Evolutionary conservation across 1,140 invertebrate genomes (phyloP), one percentile per base, ranked within the genome.

Genomic region (Phymorhynchus buccinoides): DNA sequence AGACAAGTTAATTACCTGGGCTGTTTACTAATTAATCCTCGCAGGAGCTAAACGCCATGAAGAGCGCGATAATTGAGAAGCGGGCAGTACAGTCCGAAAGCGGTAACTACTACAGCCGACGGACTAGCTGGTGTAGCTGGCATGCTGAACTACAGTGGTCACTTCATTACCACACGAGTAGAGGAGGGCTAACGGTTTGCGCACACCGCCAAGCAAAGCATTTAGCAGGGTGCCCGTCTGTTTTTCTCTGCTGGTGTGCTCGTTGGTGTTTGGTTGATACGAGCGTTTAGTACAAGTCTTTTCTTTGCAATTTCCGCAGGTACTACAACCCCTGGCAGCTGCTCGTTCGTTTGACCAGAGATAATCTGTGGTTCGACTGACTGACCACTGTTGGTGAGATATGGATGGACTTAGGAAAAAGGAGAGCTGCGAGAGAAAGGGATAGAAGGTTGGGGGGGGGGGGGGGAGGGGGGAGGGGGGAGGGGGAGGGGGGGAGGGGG

Each of bases 11-110:
- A 48, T 79, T 48, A 44, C 35, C 77, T 35, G 42, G 27, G 1
- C 41, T 79, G 77, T 79, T 79, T 79, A 79, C 77, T 79, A 79
- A 79, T 79, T 79, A 79, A 79, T 79, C 42, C 77, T 3, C 42
- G 42, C 30, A 9, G n/a, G 77, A 35, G 22, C 9, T 79, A 48
- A 48, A 79, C 77, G 77, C 6, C 77, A 27, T 22, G 71, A 14
- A 14, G 30, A 6, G 71, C 12, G 71, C 71, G 71, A 75, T 75
- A 75, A 75, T 75, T 75, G 35, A 75, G 35, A 32, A 41, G 71
- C 71, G 35, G 35, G 71, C 66, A 62, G 56, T n/a, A n/a, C n/a
- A n/a, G n/a, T n/a, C n/a, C n/a, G n/a, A n/a, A n/a, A n/a, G n/a
- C n/a, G n/a, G n/a, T n/a, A n/a, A n/a, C n/a, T n/a, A n/a, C n/a